Base-by-base conservation (phyloP, 2,888 invertebrate genomes). In the Tuta absoluta region DNA sequence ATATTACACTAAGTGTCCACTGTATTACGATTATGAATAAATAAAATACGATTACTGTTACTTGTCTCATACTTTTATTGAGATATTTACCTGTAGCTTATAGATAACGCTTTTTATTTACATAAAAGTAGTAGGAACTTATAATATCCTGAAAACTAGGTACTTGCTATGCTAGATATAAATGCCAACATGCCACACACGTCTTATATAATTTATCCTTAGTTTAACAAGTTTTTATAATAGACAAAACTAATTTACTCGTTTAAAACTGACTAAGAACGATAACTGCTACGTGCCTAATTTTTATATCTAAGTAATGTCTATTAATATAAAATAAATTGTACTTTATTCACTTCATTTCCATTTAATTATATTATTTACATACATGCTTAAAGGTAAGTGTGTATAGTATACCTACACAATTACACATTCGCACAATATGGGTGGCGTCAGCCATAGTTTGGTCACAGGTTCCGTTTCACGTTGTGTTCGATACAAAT, bases 131-230 rank as follows among this genome's bases (percentile, higher is more conserved):
- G 33, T 56, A 56, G 56, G 56, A 56, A 56, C 56, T 23, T 53
- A 53, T 10, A 51, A 33, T 17, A 33, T 33, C 17, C 56, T 56
- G 17, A 56, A 17, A 56, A 24, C 17, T 60, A 62, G n/a, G n/a
- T n/a, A n/a, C n/a, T n/a, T n/a, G n/a, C n/a, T 19, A 19, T 17
- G 3, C n/a, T 64, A 65, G 57, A 23, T 60, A 64, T 70, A 70
- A 64, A 65, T 68, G 68, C 65, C 65, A 65, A 66, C 64, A 56
- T 62, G 53, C 1, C 19, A 49, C 11, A 11, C 19, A 49, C 11
- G 3, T 49, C 10, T 49, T 21, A 19, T 45, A 5, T n/a, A n/a
- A 45, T n/a, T 45, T 17, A 17, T 5, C 3, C 17, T 45, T n/a
- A n/a, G 17, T 45, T 41, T 17, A 17, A 17, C 7, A n/a, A 17